A percentile compares a stretch with the other conserved stretches of the same genome.
Conservation (phyloP, 2,113 vertebrate genomes). For the Syngnathus typhle region DNA sequence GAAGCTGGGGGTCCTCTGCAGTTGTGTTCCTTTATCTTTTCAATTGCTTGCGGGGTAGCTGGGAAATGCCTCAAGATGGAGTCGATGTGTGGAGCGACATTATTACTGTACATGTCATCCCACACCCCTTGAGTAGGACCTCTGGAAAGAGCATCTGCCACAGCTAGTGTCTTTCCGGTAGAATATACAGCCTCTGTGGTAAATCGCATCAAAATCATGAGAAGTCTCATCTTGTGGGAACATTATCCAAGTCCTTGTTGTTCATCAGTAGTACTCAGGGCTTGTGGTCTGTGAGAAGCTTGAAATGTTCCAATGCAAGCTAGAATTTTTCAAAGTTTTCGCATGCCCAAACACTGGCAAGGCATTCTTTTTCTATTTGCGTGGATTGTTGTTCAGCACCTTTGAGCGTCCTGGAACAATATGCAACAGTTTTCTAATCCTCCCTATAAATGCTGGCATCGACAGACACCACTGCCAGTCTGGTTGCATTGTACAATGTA, state of each 20-base stretch:
- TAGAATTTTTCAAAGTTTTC: not conserved
- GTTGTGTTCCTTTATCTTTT: not conserved
- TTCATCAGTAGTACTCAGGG: not conserved
- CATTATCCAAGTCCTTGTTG: not conserved
- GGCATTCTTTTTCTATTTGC: not conserved
- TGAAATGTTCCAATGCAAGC: not conserved
- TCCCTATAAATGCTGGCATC: not conserved
- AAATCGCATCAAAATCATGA: not conserved
- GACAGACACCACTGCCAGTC: too few species aligned
- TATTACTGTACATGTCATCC: not conserved
- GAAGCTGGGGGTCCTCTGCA: not conserved
- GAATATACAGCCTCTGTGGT: not conserved
- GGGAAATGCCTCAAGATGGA: not conserved
- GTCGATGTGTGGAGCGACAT: not conserved
- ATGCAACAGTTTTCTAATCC: not conserved
- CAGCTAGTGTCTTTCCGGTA: not conserved
- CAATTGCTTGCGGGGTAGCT: not conserved
- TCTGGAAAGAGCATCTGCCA: not conserved
- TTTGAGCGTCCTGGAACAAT: not conserved
- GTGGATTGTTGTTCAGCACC: not conserved
- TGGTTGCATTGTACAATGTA: not conserved
- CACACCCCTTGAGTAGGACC: not conserved
- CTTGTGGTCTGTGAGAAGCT: not conserved
- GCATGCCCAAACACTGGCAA: not conserved
- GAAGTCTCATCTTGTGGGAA: not conserved